phyloP scores from a whole-genome alignment of 2,113 vertebrate genomes.

The Siphamia tubifer region DNA sequence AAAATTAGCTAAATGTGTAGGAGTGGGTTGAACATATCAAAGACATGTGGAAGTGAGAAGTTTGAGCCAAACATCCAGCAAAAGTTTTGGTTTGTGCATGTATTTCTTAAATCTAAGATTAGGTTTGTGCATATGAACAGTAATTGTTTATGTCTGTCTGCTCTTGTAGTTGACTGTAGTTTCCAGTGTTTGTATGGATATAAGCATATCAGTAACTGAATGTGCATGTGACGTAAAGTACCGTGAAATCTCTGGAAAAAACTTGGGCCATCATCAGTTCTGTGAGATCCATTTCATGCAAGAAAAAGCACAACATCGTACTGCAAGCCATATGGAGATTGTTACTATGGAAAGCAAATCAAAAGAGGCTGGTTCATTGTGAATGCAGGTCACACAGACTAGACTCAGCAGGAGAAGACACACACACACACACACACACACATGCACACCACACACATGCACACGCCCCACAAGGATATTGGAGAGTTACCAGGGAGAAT shows the following conservation, averaged over 20 bases:
- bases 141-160: background rate
- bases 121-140: background rate
- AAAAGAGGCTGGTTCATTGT: slow-evolving; percentile 52
- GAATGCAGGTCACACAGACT: slow-evolving; percentile 56
- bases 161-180: background rate
- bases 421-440: background rate
- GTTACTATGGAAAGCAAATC: slow-evolving; percentile 64
- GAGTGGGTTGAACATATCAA: slow-evolving; percentile 10
- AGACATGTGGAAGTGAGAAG: slow-evolving; percentile 24
- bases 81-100: background rate
- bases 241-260: slow-evolving; percentile 30
- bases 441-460: background rate
- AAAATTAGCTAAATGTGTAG: too few relatives aligned
- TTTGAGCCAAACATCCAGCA: too few relatives aligned
- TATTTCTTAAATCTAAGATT: background rate
- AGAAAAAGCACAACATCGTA: slow-evolving; percentile 41
- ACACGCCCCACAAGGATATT: slow-evolving; percentile 60
- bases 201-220: background rate
- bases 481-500: slow-evolving; percentile 69
- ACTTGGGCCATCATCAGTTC: slow-evolving; percentile 25
- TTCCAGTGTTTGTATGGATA: background rate
- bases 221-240: background rate
- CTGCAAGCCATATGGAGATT: slow-evolving; percentile 66
- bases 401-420: slow-evolving; percentile 36
- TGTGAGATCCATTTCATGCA: slow-evolving; percentile 52